Evolutionary conservation across 2,797 vertebrate species (phyloP).

Genomic region (Ciconia nigra): DNA sequence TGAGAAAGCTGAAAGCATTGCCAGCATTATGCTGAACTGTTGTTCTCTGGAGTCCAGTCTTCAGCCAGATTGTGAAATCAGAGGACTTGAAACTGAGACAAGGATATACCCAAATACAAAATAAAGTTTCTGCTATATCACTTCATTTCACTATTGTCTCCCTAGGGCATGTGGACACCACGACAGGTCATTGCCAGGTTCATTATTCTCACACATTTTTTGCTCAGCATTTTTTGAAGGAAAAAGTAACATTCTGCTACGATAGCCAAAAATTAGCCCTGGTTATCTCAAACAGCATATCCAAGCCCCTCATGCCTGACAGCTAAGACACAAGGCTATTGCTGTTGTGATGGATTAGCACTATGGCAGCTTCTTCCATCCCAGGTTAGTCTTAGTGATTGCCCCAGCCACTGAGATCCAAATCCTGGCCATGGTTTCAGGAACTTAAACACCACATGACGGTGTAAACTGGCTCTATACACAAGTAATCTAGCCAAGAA

Average conservation of each 20-base stretch:
- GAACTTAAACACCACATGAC: neutral
- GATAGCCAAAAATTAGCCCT: too few species aligned
- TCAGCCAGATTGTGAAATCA: conserved; percentile 7
- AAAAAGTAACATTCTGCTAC: neutral
- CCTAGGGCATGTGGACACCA: neutral
- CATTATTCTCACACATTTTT: neutral
- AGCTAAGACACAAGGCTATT: neutral
- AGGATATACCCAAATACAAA: conserved; percentile 36
- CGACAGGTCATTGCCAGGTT: neutral
- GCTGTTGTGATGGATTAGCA: neutral
- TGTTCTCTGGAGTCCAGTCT: conserved; percentile 1
- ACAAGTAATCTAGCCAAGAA: neutral
- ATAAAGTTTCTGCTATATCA: conserved; percentile 5
- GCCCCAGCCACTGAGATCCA: neutral
- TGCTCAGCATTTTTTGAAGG: neutral
- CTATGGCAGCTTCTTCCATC: neutral
- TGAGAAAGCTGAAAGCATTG: conserved; percentile 3
- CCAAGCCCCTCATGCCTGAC: neutral
- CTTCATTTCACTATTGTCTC: conserved; percentile 26
- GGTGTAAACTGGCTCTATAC: neutral
- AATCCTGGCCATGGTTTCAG: neutral
- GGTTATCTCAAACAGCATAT: neutral
- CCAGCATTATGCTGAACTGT: conserved; percentile 6
- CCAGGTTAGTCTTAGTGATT: neutral
- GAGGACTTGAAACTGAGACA: conserved; percentile 30